These are phyloP conservation scores for Drosophila tsacasi DNA, from an alignment of 1,140 invertebrate species.

Conservation along the genomic window DNA sequence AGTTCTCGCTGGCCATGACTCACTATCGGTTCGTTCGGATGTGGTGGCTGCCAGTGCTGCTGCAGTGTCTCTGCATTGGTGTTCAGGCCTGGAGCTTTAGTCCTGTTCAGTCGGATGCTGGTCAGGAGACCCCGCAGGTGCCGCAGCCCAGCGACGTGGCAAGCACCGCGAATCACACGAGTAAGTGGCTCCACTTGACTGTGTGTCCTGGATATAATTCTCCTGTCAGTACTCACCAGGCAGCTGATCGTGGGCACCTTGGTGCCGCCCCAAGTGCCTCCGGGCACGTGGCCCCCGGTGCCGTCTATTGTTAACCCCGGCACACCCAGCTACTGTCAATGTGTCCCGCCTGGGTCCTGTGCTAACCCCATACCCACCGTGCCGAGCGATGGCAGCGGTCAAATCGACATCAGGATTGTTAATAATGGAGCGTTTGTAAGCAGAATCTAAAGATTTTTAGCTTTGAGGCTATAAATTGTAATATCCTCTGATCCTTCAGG, in stretches of 20 bases:
- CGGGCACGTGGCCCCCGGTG: constrained; percentile 48
- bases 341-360: constrained; percentile 75
- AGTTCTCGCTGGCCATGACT: constrained; percentile 64
- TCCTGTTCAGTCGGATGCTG: constrained; percentile 17
- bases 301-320: constrained; percentile 36
- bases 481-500: neutral
- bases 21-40: constrained; percentile 33
- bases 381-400: constrained; percentile 85
- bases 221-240: constrained; percentile 59
- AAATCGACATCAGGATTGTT: constrained; percentile 88
- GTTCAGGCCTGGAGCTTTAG: constrained; percentile 54
- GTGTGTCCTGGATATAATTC: neutral
- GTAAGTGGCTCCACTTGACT: constrained; percentile 32
- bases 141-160: constrained; percentile 64
- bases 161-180: constrained; percentile 54
- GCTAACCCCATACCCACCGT: constrained; percentile 62
- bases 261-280: constrained; percentile 39
- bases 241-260: constrained; percentile 76
- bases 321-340: constrained; percentile 73
- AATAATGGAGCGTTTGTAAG: constrained; percentile 85
- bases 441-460: neutral
- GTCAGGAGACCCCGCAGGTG: neutral
- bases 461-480: neutral
- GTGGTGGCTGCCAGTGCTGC: constrained; percentile 32
- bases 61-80: constrained; percentile 12